Base-by-base conservation (phyloP, 2,888 invertebrate genomes). In the Reticulitermes lucifugus region DNA sequence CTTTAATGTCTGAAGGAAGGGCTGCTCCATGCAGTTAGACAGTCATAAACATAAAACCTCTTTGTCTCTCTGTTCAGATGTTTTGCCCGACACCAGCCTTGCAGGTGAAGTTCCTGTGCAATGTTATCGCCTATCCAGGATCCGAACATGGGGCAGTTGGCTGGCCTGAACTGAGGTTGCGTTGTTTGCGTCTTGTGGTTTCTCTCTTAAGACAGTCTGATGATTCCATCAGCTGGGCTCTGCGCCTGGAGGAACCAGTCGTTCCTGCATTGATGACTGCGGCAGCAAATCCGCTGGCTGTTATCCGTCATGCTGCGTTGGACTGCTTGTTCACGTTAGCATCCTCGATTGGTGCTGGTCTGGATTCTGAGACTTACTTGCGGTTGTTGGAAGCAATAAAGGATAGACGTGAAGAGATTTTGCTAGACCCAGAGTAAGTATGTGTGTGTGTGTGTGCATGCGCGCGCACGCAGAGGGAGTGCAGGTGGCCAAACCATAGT, bases 351-450 rank as follows among this genome's bases (percentile, higher is more conserved):
- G 65, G 77, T 21, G 59, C 84, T 55, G 65, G 59, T 43, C 22
- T 83, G 22, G 22, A 70, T 65, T 22, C 43, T 5, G 18, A 84
- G 25, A 84, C 84, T 21, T 86, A 86, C 59, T 25, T 88, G 9
- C 84, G 86, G 0, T 88, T 94, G 12, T 87, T 93, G 41, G 89
- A 91, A 85, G 91, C 93, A 88, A 87, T 94, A 0, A 85, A 90
- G n/a, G 87, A 89, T 7, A 92, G 93, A 75, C 91, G 91, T 86
- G 91, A 93, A 84, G 96, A 96, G 89, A 91, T 96, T 71, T 87
- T 92, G 51, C 89, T 95, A 86, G 96, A 96, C 88, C 90, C 93
- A 65, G 93, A 86, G 87, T 86, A 83, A 51, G 83, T 59, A 29
- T 18, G 18, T 18, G 14, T 55, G 12, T 55, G 55, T 55, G 18